These are phyloP conservation scores for Hyposoter didymator DNA, from an alignment of 2,888 invertebrate species.

Conservation along the genomic window DNA sequence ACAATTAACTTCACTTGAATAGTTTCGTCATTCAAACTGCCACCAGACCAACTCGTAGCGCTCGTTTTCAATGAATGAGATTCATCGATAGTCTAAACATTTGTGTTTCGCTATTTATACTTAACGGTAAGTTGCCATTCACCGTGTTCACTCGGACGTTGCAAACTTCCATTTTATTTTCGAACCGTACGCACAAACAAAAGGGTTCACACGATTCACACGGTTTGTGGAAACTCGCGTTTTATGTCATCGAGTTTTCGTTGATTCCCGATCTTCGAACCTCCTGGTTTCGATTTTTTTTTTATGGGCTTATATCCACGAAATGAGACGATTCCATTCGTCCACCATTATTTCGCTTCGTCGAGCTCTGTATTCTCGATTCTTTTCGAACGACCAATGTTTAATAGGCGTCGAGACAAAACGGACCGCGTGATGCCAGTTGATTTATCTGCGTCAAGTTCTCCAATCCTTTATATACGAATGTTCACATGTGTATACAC, in stretches of 20 bases:
- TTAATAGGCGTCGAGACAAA: conserved; percentile 64
- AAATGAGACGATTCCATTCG: background rate
- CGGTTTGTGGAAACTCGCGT: background rate
- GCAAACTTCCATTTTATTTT: conserved; percentile 21
- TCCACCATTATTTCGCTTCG: background rate
- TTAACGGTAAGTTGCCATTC: conserved; percentile 34
- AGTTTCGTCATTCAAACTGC: conserved; percentile 15
- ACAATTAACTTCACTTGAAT: conserved; percentile 28
- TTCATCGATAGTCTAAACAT: conserved; percentile 1
- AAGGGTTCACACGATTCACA: conserved; percentile 42
- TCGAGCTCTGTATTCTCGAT: conserved; percentile 9
- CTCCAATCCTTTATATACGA: conserved; percentile 51
- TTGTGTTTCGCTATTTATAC: background rate
- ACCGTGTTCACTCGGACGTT: conserved; percentile 59
- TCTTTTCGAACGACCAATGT: conserved; percentile 47
- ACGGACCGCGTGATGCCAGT: conserved; percentile 65
- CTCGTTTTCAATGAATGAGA: conserved; percentile 18
- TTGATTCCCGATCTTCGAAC: background rate
- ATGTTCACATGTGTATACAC: conserved; percentile 51
- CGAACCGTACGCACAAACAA: conserved; percentile 39
- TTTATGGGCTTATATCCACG: background rate
- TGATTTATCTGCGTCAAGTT: conserved; percentile 63
- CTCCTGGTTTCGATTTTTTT: background rate
- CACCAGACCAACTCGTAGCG: background rate
- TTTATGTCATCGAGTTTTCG: background rate